phyloP scores from a whole-genome alignment of 2,797 vertebrate genomes.

The Harpagifer antarcticus region DNA sequence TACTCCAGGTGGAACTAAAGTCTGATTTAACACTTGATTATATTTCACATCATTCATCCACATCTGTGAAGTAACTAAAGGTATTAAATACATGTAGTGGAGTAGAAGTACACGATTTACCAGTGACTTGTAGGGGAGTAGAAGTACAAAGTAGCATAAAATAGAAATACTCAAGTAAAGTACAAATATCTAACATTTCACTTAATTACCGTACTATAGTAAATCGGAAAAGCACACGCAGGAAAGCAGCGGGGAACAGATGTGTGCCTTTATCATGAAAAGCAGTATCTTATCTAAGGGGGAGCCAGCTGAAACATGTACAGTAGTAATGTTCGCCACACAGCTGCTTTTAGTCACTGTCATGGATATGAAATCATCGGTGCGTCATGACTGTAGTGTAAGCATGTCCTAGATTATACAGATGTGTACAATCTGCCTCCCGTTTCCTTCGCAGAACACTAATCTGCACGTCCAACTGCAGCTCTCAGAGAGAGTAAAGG shows the following conservation, averaged over 20 bases:
- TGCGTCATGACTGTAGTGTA: constrained; percentile 9
- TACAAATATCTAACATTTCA: no score
- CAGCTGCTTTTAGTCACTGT: constrained; percentile 43
- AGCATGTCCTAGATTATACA: constrained; percentile 29
- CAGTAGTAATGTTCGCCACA: background rate
- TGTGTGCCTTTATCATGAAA: constrained; percentile 3
- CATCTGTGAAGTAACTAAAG: no score
- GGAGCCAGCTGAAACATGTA: constrained; percentile 20
- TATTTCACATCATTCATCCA: no score
- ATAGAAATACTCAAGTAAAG: no score
- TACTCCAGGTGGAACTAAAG: no score
- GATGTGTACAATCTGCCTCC: background rate
- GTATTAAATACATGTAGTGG: no score
- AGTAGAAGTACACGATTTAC: no score
- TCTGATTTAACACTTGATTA: no score
- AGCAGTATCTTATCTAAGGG: constrained; percentile 26
- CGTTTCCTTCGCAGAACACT: background rate
- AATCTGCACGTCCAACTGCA: background rate
- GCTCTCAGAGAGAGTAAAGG: background rate
- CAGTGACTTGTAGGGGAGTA: no score
- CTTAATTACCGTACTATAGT: no score
- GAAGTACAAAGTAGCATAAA: no score
- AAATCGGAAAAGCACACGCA: background rate
- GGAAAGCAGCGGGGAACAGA: background rate
- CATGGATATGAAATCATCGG: constrained; percentile 28